These are phyloP conservation scores for Oxycera nigricornis DNA, from an alignment of 2,888 invertebrate species.

Conservation along the genomic window DNA sequence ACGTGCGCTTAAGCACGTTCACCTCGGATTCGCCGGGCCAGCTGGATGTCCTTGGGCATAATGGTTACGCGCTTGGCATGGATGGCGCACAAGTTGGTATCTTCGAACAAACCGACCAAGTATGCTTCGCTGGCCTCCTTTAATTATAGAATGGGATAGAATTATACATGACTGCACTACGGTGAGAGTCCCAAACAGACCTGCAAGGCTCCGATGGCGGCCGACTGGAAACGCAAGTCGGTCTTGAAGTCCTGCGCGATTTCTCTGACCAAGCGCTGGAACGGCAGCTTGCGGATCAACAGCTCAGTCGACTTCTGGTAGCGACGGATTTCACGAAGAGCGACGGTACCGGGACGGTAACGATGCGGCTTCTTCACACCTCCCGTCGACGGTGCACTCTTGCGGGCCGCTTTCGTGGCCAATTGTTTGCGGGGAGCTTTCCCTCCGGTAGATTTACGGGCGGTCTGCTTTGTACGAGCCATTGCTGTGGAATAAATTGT, in stretches of 20 bases:
- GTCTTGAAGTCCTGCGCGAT: conserved; percentile 98
- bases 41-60: conserved; percentile 97
- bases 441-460: conserved; percentile 96
- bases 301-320: conserved; percentile 96
- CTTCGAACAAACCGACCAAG: conserved; percentile 94
- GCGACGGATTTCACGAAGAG: conserved; percentile 95
- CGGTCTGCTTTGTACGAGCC: conserved; percentile 98
- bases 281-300: conserved; percentile 93
- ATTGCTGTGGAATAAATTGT: conserved; percentile 65
- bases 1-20: conserved; percentile 81
- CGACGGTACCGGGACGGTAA: conserved; percentile 96
- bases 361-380: conserved; percentile 97
- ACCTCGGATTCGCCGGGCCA: conserved; percentile 95
- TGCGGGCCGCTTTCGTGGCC: conserved; percentile 94
- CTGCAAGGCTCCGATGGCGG: conserved; percentile 90
- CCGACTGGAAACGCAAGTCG: conserved; percentile 93
- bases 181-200: conserved; percentile 83
- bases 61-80: conserved; percentile 97
- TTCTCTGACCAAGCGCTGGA: conserved; percentile 95
- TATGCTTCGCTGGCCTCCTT: conserved; percentile 92
- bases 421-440: conserved; percentile 94
- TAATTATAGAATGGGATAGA: conserved; percentile 50
- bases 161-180: conserved; percentile 76
- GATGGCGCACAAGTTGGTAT: conserved; percentile 97
- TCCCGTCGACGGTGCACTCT: conserved; percentile 93